Conservation (phyloP, 2,797 vertebrate species). For the Helicolenus hilgendorfi region DNA sequence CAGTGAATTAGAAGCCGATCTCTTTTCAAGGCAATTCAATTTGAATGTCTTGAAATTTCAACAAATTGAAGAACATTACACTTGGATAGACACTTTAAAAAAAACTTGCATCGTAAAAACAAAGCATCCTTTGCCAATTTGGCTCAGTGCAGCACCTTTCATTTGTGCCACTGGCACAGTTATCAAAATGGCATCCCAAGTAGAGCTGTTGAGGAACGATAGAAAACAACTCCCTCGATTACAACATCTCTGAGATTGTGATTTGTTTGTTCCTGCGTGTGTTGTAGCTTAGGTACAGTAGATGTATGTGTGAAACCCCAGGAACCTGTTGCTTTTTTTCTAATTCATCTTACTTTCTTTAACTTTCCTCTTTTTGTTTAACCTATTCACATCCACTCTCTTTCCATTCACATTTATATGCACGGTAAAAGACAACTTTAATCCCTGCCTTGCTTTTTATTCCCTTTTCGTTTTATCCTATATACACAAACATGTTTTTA, state of each 20-base stretch:
- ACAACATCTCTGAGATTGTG: neutral
- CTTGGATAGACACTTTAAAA: neutral
- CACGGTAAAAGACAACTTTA: neutral
- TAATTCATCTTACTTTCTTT: neutral
- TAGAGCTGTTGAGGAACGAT: conserved; percentile 15
- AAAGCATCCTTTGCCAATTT: conserved; percentile 22
- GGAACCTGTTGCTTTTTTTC: neutral
- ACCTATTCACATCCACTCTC: neutral
- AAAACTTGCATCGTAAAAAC: neutral
- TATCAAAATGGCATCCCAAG: conserved; percentile 19
- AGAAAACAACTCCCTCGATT: conserved; percentile 1
- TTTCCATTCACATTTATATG: neutral
- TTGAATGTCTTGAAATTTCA: conserved; percentile 33
- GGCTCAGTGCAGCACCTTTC: neutral
- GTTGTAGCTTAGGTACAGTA: neutral
- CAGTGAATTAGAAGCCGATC: conserved; percentile 37
- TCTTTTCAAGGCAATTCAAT: conserved; percentile 50
- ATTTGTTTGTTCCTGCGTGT: neutral
- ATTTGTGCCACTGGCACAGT: conserved; percentile 13
- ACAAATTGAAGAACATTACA: conserved; percentile 1
- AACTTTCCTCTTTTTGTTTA: neutral
- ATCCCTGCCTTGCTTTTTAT: neutral
- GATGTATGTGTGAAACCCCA: neutral
- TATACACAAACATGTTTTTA: neutral
- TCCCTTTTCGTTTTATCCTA: neutral